phyloP scores from a whole-genome alignment of 2,113 vertebrate genomes.

The Dicerorhinus sumatrensis region DNA sequence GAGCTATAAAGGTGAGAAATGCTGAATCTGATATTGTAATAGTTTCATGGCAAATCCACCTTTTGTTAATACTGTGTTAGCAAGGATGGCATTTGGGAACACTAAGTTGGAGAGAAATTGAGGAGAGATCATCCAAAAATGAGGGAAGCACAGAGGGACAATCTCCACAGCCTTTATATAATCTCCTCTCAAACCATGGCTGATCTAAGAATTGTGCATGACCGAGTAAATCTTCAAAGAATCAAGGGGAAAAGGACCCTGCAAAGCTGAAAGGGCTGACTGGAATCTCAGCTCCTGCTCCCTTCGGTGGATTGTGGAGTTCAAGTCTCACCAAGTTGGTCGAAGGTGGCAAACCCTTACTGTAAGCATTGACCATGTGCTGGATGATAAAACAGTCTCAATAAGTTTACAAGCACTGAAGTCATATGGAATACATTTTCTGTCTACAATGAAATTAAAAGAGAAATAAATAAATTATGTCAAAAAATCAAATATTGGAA shows the following conservation, averaged over 20 bases:
- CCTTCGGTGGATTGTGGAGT: not conserved
- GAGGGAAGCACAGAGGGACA: not conserved
- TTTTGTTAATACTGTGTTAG: not conserved
- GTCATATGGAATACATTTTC: not conserved
- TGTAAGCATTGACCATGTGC: not conserved
- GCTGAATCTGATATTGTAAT: not conserved
- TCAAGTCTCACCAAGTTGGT: not conserved
- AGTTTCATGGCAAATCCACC: not conserved
- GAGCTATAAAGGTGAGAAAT: not conserved
- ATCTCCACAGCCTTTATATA: not conserved
- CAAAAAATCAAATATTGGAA: not conserved
- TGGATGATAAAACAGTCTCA: not conserved
- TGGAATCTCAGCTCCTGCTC: not conserved
- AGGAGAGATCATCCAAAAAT: not conserved
- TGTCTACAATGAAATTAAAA: not conserved
- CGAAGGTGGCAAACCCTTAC: not conserved
- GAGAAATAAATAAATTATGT: not conserved
- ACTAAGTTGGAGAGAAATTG: no score
- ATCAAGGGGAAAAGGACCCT: no score
- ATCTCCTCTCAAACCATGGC: not conserved
- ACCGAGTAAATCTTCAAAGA: not conserved
- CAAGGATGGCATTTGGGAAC: not conserved
- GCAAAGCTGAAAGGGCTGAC: not conserved
- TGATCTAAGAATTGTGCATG: not conserved
- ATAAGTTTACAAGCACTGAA: not conserved